Conservation (phyloP, 2,113 vertebrate genomes). For the Hydropotes inermis region DNA sequence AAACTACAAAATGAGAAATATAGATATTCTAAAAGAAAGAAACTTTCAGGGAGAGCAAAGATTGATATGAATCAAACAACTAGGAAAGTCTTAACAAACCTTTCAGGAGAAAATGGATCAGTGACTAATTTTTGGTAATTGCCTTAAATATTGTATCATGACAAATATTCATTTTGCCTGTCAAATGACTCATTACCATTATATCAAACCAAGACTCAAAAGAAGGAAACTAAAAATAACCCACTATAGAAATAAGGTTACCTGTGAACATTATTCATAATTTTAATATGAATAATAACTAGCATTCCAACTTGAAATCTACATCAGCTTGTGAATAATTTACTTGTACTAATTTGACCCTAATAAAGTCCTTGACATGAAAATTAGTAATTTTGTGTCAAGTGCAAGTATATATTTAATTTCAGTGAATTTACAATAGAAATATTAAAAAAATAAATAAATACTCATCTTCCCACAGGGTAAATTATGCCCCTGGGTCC, state of each 20-base stretch:
- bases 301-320: slow-evolving; percentile 54
- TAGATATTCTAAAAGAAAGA: not conserved
- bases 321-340: slow-evolving; percentile 37
- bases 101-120: slow-evolving; percentile 23
- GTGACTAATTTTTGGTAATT: slow-evolving; percentile 49
- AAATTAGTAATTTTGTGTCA: slow-evolving; percentile 16
- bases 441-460: slow-evolving; percentile 38
- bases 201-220: slow-evolving; percentile 1
- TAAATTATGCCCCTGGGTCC: not conserved
- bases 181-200: slow-evolving; percentile 43
- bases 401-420: slow-evolving; percentile 31
- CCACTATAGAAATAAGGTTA: not conserved
- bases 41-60: not conserved
- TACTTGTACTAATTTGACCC: slow-evolving; percentile 31
- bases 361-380: slow-evolving; percentile 40
- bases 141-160: slow-evolving; percentile 29
- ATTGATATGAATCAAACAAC: not conserved
- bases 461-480: not conserved
- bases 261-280: slow-evolving; percentile 34
- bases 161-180: slow-evolving; percentile 38
- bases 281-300: slow-evolving; percentile 42
- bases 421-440: slow-evolving; percentile 28
- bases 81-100: not conserved
- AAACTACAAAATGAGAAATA: not conserved
- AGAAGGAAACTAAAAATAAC: slow-evolving; percentile 34